phyloP scores from a whole-genome alignment of 2,888 invertebrate genomes.

The Chymomyza amoena region DNA sequence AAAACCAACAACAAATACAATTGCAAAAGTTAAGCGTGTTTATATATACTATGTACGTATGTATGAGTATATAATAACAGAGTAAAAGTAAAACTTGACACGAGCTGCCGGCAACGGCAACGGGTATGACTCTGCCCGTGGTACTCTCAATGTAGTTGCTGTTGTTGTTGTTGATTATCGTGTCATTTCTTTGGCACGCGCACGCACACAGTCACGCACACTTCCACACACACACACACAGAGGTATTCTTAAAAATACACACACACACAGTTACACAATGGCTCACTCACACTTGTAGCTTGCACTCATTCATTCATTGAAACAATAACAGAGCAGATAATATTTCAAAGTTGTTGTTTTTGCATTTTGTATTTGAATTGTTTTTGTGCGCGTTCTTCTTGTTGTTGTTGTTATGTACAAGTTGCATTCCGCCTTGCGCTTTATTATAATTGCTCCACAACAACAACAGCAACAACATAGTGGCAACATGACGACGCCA shows the following conservation, averaged over 20 bases:
- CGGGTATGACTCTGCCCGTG: slow-evolving; percentile 15
- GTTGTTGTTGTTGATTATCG: slow-evolving; percentile 55
- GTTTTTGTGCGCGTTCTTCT: background rate
- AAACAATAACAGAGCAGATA: background rate
- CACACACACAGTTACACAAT: background rate
- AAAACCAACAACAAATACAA: background rate
- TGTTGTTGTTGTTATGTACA: background rate
- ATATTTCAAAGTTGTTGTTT: background rate
- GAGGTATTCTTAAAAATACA: background rate
- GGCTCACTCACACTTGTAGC: slow-evolving; percentile 10
- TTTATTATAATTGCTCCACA: background rate
- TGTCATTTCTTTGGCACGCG: slow-evolving; percentile 44
- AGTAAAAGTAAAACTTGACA: slow-evolving; percentile 19
- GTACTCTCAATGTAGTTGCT: slow-evolving; percentile 6
- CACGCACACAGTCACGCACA: background rate
- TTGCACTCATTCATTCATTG: slow-evolving; percentile 5
- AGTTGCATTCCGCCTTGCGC: background rate
- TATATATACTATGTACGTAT: background rate
- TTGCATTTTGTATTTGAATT: background rate
- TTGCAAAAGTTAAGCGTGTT: background rate
- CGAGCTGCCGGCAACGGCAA: background rate
- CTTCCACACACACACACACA: too few species aligned
- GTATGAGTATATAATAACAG: slow-evolving; percentile 33
- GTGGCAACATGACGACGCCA: background rate
- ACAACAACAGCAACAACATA: background rate